phyloP scores from a whole-genome alignment of 2,797 vertebrate genomes.

The Clamator glandarius region DNA sequence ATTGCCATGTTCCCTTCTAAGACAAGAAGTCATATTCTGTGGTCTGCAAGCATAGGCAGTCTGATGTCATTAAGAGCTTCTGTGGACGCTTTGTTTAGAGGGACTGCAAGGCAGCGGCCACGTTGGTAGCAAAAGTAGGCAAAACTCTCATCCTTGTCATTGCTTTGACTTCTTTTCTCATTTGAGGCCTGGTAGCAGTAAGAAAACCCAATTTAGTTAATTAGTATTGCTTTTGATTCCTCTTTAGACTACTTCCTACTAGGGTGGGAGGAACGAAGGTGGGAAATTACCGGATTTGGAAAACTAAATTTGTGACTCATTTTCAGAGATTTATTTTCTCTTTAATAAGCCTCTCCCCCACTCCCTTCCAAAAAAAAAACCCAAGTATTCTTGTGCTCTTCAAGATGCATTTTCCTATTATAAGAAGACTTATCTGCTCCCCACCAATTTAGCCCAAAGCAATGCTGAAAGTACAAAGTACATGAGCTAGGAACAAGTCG shows the following conservation, averaged over 20 bases:
- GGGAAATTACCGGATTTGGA: not conserved
- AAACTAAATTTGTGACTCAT: constrained; percentile 1
- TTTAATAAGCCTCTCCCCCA: not conserved
- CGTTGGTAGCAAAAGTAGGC: not conserved
- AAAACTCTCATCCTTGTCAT: not conserved
- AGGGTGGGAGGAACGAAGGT: not conserved
- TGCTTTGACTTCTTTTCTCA: not conserved
- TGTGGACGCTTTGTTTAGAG: not conserved
- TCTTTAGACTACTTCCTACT: not conserved
- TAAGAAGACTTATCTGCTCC: not conserved
- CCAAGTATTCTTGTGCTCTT: not conserved
- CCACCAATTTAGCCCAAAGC: not conserved
- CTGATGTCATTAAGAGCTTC: not conserved
- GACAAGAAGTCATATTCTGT: not conserved
- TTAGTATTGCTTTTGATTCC: not conserved
- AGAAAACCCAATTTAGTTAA: not conserved
- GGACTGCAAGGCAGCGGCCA: not conserved
- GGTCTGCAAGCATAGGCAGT: not conserved
- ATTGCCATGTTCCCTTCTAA: not conserved
- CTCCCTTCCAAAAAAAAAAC: not conserved
- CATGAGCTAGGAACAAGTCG: not conserved
- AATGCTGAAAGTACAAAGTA: not conserved
- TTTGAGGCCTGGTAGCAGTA: not conserved
- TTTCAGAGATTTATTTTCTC: not conserved
- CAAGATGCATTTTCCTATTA: not conserved